Evolutionary conservation across 2,888 invertebrate species (phyloP).

Genomic region (Calliphora vomitoria): DNA sequence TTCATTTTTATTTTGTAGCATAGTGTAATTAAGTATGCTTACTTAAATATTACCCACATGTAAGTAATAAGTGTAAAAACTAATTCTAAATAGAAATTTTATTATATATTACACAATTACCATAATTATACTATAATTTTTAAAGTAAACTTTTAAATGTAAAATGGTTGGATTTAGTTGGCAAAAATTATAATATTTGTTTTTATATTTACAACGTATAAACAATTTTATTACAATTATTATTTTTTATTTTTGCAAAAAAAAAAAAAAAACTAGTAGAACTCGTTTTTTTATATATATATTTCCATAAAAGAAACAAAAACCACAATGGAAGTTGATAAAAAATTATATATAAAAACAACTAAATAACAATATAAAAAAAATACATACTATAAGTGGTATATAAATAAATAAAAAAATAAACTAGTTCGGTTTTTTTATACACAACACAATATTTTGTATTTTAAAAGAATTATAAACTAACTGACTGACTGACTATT

Average conservation of each 20-base stretch:
- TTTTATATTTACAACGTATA: conserved; percentile 21
- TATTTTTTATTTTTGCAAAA: conserved; percentile 26
- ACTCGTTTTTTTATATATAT: conserved; percentile 39
- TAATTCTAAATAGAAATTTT: neutral
- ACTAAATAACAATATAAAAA: neutral
- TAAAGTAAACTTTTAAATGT: no score
- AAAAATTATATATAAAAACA: conserved; percentile 15
- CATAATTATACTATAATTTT: no score
- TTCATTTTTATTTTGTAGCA: neutral
- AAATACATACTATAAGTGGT: conserved; percentile 17
- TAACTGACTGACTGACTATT: neutral
- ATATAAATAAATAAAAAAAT: conserved; percentile 48
- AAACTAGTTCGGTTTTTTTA: conserved; percentile 55
- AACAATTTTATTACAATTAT: conserved; percentile 49
- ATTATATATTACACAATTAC: no score
- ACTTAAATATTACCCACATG: neutral
- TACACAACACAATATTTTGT: conserved; percentile 7
- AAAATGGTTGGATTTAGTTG: neutral
- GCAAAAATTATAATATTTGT: conserved; percentile 8
- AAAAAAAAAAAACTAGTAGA: conserved; percentile 50
- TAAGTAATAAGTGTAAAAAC: no score
- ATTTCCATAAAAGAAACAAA: conserved; percentile 44
- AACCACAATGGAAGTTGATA: conserved; percentile 52
- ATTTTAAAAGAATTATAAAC: conserved; percentile 25
- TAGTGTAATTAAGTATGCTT: neutral